Conservation (phyloP, 2,113 vertebrate genomes). For the Sinocyclocheilus grahami region DNA sequence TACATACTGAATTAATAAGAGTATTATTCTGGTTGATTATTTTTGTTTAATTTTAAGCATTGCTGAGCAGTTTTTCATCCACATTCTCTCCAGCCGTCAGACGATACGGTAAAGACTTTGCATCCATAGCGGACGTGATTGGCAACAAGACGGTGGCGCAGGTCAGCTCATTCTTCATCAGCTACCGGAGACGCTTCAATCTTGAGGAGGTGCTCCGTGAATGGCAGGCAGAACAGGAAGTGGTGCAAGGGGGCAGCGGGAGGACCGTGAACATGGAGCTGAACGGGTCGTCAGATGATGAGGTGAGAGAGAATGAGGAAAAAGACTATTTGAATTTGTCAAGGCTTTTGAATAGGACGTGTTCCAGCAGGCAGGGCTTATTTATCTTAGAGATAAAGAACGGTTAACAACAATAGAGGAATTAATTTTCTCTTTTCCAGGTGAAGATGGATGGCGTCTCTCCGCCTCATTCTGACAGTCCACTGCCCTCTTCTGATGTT, state of each 20-base stretch:
- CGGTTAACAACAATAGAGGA: neutral
- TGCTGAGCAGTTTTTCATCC: neutral
- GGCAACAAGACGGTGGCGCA: conserved; percentile 87
- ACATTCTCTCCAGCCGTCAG: conserved; percentile 78
- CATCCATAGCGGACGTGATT: conserved; percentile 87
- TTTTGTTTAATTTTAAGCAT: neutral
- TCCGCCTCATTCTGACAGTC: conserved; percentile 55
- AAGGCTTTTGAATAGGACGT: neutral
- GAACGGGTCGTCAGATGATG: conserved; percentile 63
- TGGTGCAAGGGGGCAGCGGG: conserved; percentile 67
- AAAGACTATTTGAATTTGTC: neutral
- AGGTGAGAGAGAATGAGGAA: conserved; percentile 76
- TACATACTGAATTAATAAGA: neutral
- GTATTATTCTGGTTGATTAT: neutral
- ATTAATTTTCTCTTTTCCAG: conserved; percentile 56
- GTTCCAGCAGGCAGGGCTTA: conserved; percentile 10
- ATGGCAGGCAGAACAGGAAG: conserved; percentile 88
- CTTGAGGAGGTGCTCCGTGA: conserved; percentile 90
- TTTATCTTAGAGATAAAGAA: neutral
- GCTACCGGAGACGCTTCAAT: conserved; percentile 89
- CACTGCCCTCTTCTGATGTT: conserved; percentile 60
- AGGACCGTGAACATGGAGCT: conserved; percentile 58
- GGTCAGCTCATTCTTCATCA: conserved; percentile 89
- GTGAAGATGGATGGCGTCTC: conserved; percentile 76
- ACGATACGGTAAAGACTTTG: conserved; percentile 86